Percentiles rank a stretch among this genome's conserved stretches.
These are phyloP conservation scores for Indicator indicator DNA, from an alignment of 2,113 vertebrate species.

Conservation along the genomic window DNA sequence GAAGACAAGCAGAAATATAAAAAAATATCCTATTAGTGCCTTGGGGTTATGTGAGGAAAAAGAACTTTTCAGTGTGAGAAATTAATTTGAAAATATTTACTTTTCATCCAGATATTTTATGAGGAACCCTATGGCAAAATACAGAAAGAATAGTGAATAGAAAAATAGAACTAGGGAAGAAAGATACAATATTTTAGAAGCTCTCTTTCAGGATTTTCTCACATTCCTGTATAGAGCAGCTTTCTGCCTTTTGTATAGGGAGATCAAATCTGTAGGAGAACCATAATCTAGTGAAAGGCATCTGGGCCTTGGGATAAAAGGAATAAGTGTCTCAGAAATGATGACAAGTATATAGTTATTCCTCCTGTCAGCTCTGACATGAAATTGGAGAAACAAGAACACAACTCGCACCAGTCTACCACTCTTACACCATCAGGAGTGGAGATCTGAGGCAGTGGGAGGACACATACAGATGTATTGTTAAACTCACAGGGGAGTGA, in stretches of 20 bases:
- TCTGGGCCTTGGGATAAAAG: constrained; percentile 37
- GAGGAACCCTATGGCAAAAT: constrained; percentile 21
- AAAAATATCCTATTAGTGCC: constrained; percentile 38
- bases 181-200: constrained; percentile 13
- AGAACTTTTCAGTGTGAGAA: not conserved
- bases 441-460: not conserved
- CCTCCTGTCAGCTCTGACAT: constrained; percentile 16
- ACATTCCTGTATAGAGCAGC: not conserved
- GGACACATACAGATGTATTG: not conserved
- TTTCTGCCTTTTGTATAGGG: constrained; percentile 55
- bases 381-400: not conserved
- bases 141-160: not conserved
- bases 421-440: not conserved
- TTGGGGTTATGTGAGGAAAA: constrained; percentile 24
- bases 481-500: not conserved
- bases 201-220: constrained; percentile 29
- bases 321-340: not conserved
- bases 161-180: not conserved
- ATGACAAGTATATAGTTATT: not conserved
- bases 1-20: constrained; percentile 10
- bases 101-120: constrained; percentile 41
- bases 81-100: constrained; percentile 26
- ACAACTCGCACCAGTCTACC: not conserved
- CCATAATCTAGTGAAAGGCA: constrained; percentile 3
- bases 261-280: constrained; percentile 72